Percentiles rank a stretch among this genome's conserved stretches.
These are phyloP conservation scores for Chiroxiphia lanceolata DNA, from an alignment of 2,797 vertebrate species.

Conservation along the genomic window DNA sequence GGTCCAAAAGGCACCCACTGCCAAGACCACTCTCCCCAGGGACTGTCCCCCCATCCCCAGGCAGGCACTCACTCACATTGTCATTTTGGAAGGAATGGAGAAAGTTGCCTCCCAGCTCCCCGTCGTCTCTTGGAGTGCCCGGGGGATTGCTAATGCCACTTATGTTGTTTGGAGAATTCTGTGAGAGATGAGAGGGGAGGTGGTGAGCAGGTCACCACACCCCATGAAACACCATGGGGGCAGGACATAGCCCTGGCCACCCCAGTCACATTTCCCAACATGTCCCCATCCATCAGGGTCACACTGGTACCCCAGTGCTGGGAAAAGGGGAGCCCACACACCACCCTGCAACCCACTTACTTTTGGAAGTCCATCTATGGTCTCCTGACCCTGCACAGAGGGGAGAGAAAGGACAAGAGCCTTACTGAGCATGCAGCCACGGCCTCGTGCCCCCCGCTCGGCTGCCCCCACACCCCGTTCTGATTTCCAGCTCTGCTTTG, in stretches of 20 bases:
- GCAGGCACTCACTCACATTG: constrained; percentile 89
- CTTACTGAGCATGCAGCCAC: not conserved
- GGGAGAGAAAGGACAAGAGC: constrained; percentile 4
- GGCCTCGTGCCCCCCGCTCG: fast-evolving
- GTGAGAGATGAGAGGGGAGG: not conserved
- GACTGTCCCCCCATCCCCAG: not conserved
- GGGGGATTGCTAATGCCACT: constrained; percentile 99
- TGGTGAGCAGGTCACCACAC: not conserved
- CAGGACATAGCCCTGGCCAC: not conserved
- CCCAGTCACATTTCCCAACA: fast-evolving
- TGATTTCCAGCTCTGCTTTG: not conserved
- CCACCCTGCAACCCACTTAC: constrained; percentile 72
- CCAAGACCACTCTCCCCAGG: not conserved
- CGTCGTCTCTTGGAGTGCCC: constrained; percentile 95
- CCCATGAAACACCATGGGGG: fast-evolving
- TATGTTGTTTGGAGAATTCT: constrained; percentile 99
- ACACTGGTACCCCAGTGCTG: not conserved
- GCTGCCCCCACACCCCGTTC: not conserved
- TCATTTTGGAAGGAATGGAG: constrained; percentile 99
- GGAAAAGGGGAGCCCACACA: not conserved
- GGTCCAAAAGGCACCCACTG: not conserved
- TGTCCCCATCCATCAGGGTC: not conserved
- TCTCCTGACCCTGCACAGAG: constrained; percentile 88
- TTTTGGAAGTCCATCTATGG: constrained; percentile 98
- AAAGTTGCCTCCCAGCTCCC: constrained; percentile 97